Percentiles rank a stretch among this genome's conserved stretches.
Conservation (phyloP, 1,140 invertebrate genomes). For the Vanessa atalanta region DNA sequence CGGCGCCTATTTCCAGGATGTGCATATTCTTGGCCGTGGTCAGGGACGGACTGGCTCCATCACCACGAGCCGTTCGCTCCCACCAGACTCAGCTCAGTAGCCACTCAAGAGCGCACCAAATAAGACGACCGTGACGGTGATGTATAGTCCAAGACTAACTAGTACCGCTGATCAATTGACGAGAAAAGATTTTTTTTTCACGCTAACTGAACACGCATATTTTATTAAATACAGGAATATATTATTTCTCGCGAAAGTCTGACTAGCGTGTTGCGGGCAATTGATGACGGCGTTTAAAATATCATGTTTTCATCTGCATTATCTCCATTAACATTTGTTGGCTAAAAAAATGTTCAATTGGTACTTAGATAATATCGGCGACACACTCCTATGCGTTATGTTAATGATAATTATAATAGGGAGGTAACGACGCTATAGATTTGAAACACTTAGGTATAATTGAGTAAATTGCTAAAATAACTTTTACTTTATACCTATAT, state of each 20-base stretch:
- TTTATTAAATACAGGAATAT: conserved; percentile 75
- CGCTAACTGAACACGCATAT: conserved; percentile 73
- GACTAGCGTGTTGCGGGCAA: conserved; percentile 52
- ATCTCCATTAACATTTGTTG: conserved; percentile 11
- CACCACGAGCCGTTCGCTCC: conserved; percentile 41
- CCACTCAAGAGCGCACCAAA: conserved; percentile 36
- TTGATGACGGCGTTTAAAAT: conserved; percentile 56
- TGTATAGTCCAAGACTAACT: conserved; percentile 60
- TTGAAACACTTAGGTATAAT: no score
- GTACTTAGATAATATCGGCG: background rate
- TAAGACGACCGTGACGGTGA: conserved; percentile 56
- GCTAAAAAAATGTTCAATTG: background rate
- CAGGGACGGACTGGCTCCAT: conserved; percentile 52
- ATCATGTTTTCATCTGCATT: conserved; percentile 70
- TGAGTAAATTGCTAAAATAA: no score
- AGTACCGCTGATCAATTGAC: conserved; percentile 44
- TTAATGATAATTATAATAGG: background rate
- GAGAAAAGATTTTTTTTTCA: conserved; percentile 78
- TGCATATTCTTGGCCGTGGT: conserved; percentile 63
- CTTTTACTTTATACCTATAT: no score
- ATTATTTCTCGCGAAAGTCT: conserved; percentile 75
- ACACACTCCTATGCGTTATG: no score
- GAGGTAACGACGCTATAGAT: no score
- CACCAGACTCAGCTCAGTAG: conserved; percentile 37
- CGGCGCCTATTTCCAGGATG: conserved; percentile 72